Evolutionary conservation across 2,888 invertebrate genomes (phyloP).

Genomic region (Lottia gigantea): DNA sequence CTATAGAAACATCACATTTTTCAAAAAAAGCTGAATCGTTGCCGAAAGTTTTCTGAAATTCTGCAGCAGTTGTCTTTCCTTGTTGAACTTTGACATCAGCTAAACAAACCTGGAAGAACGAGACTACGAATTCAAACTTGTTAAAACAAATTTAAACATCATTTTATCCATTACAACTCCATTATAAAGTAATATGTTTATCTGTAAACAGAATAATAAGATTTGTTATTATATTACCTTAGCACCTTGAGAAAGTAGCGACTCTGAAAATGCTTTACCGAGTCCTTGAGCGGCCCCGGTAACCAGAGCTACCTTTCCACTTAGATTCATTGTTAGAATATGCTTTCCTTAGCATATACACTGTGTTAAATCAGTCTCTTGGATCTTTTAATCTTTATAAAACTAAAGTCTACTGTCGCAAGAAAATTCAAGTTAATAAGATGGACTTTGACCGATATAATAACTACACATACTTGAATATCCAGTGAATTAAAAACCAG

Average conservation of each 20-base stretch:
- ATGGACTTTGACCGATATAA: too few relatives aligned
- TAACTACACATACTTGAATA: too few relatives aligned
- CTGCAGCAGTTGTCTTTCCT: conserved; percentile 38
- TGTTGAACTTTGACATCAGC: conserved; percentile 42
- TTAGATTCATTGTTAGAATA: conserved; percentile 30
- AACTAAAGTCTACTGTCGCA: too few relatives aligned
- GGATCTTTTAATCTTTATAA: too few relatives aligned
- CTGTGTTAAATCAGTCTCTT: not conserved
- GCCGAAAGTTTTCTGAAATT: conserved; percentile 41
- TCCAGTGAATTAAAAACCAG: too few relatives aligned
- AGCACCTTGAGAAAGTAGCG: conserved; percentile 48
- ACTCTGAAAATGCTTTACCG: conserved; percentile 54
- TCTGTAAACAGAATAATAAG: too few relatives aligned
- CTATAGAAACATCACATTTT: conserved; percentile 50
- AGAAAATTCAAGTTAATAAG: too few relatives aligned
- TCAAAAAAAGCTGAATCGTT: conserved; percentile 38
- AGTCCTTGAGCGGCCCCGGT: conserved; percentile 61
- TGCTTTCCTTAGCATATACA: not conserved
- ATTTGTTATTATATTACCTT: conserved; percentile 37
- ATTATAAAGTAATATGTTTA: too few relatives aligned
- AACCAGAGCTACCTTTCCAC: conserved; percentile 53
- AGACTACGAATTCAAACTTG: not conserved
- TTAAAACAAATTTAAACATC: too few relatives aligned
- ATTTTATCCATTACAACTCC: too few relatives aligned
- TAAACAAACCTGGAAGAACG: conserved; percentile 46